These are phyloP conservation scores for Cynopterus sphinx DNA, from an alignment of 2,797 vertebrate genomes.

Conservation along the genomic window DNA sequence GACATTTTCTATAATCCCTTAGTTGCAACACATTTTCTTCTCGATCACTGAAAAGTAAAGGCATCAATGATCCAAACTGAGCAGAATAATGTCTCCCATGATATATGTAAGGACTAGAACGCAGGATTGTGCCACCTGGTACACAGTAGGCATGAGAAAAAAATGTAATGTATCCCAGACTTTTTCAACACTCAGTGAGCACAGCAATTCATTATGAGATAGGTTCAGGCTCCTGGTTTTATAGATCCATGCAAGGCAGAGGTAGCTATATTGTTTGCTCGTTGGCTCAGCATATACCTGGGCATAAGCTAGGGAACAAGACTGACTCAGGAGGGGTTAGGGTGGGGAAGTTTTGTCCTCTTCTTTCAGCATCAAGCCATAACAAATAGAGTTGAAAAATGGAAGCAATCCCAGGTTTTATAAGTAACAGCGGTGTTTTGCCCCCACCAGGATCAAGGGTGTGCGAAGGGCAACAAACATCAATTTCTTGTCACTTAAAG, in stretches of 20 bases:
- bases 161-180: background rate
- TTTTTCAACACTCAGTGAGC: background rate
- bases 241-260: background rate
- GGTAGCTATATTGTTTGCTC: background rate
- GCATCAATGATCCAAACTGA: background rate
- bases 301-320: background rate
- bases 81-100: background rate
- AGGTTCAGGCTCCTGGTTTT: background rate
- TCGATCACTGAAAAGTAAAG: slow-evolving; percentile 9
- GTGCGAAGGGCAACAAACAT: background rate
- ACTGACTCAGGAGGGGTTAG: background rate
- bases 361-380: background rate
- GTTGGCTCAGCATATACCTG: background rate
- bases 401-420: slow-evolving; percentile 42
- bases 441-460: background rate
- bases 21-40: slow-evolving; percentile 35
- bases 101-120: background rate
- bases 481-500: background rate
- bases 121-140: background rate
- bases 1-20: background rate
- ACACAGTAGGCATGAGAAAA: background rate
- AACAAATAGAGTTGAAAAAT: slow-evolving; percentile 53
- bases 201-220: background rate
- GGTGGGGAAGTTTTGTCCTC: background rate
- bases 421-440: background rate